phyloP scores from a whole-genome alignment of 2,888 invertebrate genomes.

The Amblyteles armatorius region DNA sequence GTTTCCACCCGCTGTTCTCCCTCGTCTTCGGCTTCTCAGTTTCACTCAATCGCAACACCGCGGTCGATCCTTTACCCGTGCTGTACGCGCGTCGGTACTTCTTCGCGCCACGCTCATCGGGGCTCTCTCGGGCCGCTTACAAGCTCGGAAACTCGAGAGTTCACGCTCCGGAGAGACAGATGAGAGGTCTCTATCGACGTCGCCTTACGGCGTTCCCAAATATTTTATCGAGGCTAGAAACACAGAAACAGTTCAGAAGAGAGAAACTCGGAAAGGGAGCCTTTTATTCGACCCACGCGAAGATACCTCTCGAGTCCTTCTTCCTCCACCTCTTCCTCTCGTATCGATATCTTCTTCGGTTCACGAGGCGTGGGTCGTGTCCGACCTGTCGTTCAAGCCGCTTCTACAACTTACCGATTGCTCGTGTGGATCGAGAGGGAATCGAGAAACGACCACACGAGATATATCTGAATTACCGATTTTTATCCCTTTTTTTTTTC shows the following conservation, averaged over 20 bases:
- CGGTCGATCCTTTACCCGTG: background rate
- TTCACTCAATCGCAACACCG: background rate
- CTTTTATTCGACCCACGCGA: conserved; percentile 75
- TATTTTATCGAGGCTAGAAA: conserved; percentile 67
- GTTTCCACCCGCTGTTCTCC: conserved; percentile 30
- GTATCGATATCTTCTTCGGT: conserved; percentile 45
- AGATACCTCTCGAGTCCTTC: conserved; percentile 60
- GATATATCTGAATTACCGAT: conserved; percentile 39
- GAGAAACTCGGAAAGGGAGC: conserved; percentile 10
- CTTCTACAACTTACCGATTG: conserved; percentile 72
- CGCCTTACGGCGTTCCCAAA: conserved; percentile 60
- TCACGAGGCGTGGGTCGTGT: conserved; percentile 70
- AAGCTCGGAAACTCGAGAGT: conserved; percentile 53
- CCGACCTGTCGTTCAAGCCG: conserved; percentile 67
- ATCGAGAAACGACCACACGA: conserved; percentile 17
- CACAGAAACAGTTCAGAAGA: conserved; percentile 27
- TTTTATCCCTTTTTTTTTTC: background rate
- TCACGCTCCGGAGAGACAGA: conserved; percentile 10
- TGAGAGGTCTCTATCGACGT: conserved; percentile 61
- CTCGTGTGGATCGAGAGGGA: conserved; percentile 18
- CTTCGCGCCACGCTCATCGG: background rate
- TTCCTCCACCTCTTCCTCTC: conserved; percentile 28
- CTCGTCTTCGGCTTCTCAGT: background rate
- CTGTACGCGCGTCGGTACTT: conserved; percentile 6
- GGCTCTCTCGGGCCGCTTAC: background rate